Evolutionary conservation across 2,888 invertebrate species (phyloP).

Genomic region (Drosophila testacea): DNA sequence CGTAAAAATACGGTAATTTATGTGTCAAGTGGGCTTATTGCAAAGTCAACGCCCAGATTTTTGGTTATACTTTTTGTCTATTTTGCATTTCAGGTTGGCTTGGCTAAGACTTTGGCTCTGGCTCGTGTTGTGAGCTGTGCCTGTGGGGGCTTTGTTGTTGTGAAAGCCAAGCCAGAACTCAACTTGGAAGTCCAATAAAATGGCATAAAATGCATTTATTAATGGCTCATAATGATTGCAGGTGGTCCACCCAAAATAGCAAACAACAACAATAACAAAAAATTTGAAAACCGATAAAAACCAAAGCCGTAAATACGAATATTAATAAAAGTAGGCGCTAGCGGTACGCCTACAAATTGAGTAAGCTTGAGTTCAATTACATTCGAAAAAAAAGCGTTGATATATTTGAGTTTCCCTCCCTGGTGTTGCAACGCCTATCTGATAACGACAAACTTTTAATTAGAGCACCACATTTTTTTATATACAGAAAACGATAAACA

Average conservation of each 20-base stretch:
- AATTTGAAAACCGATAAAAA: slow-evolving; percentile 18
- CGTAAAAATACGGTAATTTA: slow-evolving; percentile 52
- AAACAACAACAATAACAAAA: slow-evolving; percentile 19
- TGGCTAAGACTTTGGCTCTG: slow-evolving; percentile 52
- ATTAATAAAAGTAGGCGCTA: slow-evolving; percentile 39
- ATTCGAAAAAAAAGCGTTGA: slow-evolving; percentile 47
- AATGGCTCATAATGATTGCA: slow-evolving; percentile 69
- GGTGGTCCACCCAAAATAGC: slow-evolving; percentile 57
- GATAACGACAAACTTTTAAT: slow-evolving; percentile 72
- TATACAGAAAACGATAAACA: slow-evolving; percentile 16
- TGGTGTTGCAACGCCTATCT: slow-evolving; percentile 63
- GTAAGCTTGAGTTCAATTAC: slow-evolving; percentile 47
- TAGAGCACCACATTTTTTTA: slow-evolving; percentile 57
- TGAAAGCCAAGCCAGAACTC: slow-evolving; percentile 62
- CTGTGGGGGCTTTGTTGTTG: slow-evolving; percentile 62
- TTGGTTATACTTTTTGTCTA: slow-evolving; percentile 30
- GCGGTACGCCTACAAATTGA: slow-evolving; percentile 65
- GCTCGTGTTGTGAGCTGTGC: slow-evolving; percentile 64
- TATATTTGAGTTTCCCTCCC: slow-evolving; percentile 44
- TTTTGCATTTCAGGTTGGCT: slow-evolving; percentile 68
- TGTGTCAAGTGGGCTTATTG: slow-evolving; percentile 54
- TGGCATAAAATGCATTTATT: slow-evolving; percentile 69
- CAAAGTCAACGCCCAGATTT: slow-evolving; percentile 44
- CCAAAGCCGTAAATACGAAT: slow-evolving; percentile 16
- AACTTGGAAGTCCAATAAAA: slow-evolving; percentile 46